Evolutionary conservation across 2,113 vertebrate genomes (phyloP), one percentile per base, ranked within the genome.

Genomic region (Anhinga anhinga): DNA sequence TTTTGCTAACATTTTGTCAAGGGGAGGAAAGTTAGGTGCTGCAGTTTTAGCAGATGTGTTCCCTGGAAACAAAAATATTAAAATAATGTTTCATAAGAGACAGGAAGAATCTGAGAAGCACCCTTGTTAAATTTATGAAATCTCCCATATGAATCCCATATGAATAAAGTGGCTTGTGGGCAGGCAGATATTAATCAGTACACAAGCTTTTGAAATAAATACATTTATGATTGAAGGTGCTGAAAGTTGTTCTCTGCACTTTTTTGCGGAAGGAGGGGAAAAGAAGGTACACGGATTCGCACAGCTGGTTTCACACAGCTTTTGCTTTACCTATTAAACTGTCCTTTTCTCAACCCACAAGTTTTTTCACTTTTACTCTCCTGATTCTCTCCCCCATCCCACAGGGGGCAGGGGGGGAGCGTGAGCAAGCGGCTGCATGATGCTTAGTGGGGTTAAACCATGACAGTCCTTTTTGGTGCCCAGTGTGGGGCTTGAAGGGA

Each of bases 81-180:
- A 91, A 93, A 89, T 87, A 91, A 66, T 67, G 79, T 93, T 95
- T 94, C 80, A 63, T 91, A 74, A 87, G 56, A 84, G 61, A 84
- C 34, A 69, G 34, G 36, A 82, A 36, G 30, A 74, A 84, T 59
- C 69, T 69, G 56, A 91, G 86, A 95, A 89, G 47, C 45, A 76
- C 55, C 47, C 18, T 69, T 82, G 52, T 82, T 93, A 87, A 87
- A 96, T 95, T 79, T 89, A 85, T 93, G 42, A 93, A 89, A 81
- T 59, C 47, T 94, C 27, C 56, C 56, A 44, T 74, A 63, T 67
- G 84, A 95, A 91, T 91, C 49, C 89, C 40, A 7, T 69, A 62
- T 52, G 76, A 95, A 83, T 94, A 25, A 91, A 87, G 69, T 89
- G 56, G 27, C 65, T 87, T 87, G 52, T 87, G 87, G 83, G 91